phyloP scores from a whole-genome alignment of 1,140 invertebrate species.

The Mizuhopecten yessoensis region DNA sequence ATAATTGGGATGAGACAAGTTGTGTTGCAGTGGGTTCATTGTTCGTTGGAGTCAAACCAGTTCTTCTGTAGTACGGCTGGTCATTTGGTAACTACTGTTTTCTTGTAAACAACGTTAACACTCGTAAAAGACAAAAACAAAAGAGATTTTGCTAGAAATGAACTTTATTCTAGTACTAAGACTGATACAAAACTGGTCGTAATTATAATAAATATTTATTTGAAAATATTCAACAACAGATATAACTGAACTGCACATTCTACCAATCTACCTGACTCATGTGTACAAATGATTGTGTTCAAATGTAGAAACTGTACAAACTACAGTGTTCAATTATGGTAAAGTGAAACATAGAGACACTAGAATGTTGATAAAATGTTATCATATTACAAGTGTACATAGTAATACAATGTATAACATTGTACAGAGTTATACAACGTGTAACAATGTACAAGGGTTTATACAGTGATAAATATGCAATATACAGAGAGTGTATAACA shows the following conservation, averaged over 20 bases:
- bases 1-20: too few species aligned
- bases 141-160: background rate
- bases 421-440: background rate
- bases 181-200: conserved; percentile 61
- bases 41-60: too few species aligned
- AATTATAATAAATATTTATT: conserved; percentile 60
- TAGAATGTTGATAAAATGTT: background rate
- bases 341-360: conserved; percentile 41
- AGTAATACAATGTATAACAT: background rate
- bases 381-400: background rate
- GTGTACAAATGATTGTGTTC: conserved; percentile 41
- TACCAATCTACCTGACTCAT: conserved; percentile 54
- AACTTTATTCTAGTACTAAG: conserved; percentile 58
- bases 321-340: background rate
- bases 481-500: background rate
- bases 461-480: background rate
- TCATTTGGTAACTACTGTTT: too few species aligned
- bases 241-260: conserved; percentile 46
- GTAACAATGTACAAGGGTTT: background rate
- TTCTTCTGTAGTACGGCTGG: too few species aligned
- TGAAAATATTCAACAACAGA: conserved; percentile 60
- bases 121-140: background rate
- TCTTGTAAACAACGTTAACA: too few species aligned
- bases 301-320: background rate
- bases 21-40: too few species aligned